Base-by-base conservation (phyloP, 2,888 invertebrate genomes). In the Melieria picta region DNA sequence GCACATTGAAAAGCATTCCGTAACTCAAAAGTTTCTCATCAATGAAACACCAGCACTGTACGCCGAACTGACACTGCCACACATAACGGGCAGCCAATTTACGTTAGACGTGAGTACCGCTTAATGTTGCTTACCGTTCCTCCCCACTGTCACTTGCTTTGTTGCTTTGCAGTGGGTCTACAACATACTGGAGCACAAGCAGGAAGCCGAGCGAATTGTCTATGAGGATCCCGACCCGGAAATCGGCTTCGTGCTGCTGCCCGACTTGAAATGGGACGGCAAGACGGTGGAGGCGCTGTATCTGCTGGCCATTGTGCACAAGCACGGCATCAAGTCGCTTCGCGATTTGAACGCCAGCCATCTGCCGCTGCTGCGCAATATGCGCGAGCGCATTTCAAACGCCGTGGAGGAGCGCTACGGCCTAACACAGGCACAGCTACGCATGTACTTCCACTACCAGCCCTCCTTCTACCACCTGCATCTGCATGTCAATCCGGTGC, bases 401-500 rank as follows among this genome's bases (percentile, higher is more conserved):
- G 91, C 91, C 4, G 95, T 99, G 72, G 83, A 90, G 64, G 89
- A 93, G 48, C 94, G 93, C 80, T 98, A 94, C 87, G 90, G 90
- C 11, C 79, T 99, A 1, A 87, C 90, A 4, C 85, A 89, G 13
- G 90, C 91, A 5, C 92, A 95, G 82, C 85, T 98, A 45, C 90
- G 97, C 43, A 90, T 95, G 74, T 99, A 94, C 85, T 85, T 98
- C 0, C 98, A 99, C 85, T 99, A 99, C 87, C 98, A 97, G 81
- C 99, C 99, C 0, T 95, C 97, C 0, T 99, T 97, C 88, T 98
- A 97, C 87, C 98, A 99, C 84, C 89, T 99, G 0, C 99, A 99
- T 85, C 90, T 99, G 0, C 99, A 99, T 86, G 95, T 98, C 82
- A 95, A 95, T 10, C 91, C 91, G 71, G 84, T 98, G 4, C 89